Evolutionary conservation across 2,797 vertebrate genomes (phyloP).

Genomic region (Crenuchus spilurus): DNA sequence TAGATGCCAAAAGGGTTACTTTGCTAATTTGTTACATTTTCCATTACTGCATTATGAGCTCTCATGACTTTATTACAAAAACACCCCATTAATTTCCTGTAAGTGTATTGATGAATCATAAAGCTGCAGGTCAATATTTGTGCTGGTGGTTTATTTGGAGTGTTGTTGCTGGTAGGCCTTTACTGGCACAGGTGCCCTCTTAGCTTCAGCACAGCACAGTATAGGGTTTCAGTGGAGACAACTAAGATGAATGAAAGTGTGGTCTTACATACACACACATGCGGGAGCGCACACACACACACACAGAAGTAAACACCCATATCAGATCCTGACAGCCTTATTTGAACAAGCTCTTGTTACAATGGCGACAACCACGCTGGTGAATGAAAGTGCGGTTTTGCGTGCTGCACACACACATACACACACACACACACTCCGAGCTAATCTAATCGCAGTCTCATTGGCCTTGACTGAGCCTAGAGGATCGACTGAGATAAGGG

Average conservation of each 20-base stretch:
- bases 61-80: conserved; percentile 25
- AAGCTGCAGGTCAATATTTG: conserved; percentile 39
- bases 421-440: conserved; percentile 10
- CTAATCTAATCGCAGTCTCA: conserved; percentile 49
- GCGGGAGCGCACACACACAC: neutral
- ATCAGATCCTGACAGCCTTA: conserved; percentile 41
- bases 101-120: conserved; percentile 13
- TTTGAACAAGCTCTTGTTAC: conserved; percentile 43
- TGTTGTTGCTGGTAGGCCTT: conserved; percentile 20
- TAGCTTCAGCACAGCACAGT: conserved; percentile 12
- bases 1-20: no score
- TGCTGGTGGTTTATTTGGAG: conserved; percentile 11
- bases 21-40: conserved; percentile 10
- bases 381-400: conserved; percentile 43
- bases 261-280: conserved; percentile 23
- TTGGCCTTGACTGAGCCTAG: conserved; percentile 18
- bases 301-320: conserved; percentile 22
- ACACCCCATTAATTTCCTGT: conserved; percentile 49
- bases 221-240: conserved; percentile 36
- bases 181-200: conserved; percentile 9
- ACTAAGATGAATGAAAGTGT: conserved; percentile 40
- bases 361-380: conserved; percentile 21
- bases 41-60: neutral
- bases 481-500: conserved; percentile 60
- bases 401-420: conserved; percentile 26